phyloP scores from a whole-genome alignment of 2,888 invertebrate genomes.

The Zaprionus bogoriensis region DNA sequence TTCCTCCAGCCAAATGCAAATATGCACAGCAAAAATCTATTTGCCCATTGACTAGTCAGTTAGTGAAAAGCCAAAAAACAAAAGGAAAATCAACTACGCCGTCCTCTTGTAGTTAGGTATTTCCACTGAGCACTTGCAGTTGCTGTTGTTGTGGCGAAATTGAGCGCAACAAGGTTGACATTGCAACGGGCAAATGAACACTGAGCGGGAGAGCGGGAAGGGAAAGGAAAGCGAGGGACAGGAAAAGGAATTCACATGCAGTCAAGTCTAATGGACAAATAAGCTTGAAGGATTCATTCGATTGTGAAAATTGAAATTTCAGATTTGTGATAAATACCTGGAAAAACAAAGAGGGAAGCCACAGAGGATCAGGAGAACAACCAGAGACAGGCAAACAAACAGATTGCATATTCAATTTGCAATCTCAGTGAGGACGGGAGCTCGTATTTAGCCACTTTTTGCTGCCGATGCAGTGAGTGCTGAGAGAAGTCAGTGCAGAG shows the following conservation, averaged over 20 bases:
- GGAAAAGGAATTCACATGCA: slow-evolving; percentile 46
- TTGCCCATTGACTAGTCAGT: slow-evolving; percentile 48
- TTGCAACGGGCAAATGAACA: slow-evolving; percentile 41
- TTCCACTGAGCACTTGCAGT: neutral
- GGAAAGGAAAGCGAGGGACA: no score
- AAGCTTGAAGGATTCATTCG: slow-evolving; percentile 47
- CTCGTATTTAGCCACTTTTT: slow-evolving; percentile 18
- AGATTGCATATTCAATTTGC: slow-evolving; percentile 42
- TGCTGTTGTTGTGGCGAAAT: slow-evolving; percentile 36
- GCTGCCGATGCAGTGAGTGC: neutral
- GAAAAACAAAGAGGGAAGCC: slow-evolving; percentile 3
- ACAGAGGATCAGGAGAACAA: slow-evolving; percentile 10
- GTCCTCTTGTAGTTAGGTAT: slow-evolving; percentile 5
- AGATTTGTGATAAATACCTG: slow-evolving; percentile 53
- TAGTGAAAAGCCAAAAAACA: slow-evolving; percentile 38
- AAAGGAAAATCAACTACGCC: slow-evolving; percentile 13
- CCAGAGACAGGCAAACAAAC: neutral
- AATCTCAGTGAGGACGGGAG: neutral
- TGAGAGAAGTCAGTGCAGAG: no score
- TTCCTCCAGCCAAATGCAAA: slow-evolving; percentile 47
- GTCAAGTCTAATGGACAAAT: slow-evolving; percentile 60
- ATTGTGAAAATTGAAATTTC: slow-evolving; percentile 64
- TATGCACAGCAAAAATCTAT: slow-evolving; percentile 48
- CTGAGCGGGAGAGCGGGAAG: neutral
- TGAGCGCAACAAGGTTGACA: slow-evolving; percentile 35